phyloP scores from a whole-genome alignment of 92 coral and sea anemone species.

The Montipora capitata region DNA sequence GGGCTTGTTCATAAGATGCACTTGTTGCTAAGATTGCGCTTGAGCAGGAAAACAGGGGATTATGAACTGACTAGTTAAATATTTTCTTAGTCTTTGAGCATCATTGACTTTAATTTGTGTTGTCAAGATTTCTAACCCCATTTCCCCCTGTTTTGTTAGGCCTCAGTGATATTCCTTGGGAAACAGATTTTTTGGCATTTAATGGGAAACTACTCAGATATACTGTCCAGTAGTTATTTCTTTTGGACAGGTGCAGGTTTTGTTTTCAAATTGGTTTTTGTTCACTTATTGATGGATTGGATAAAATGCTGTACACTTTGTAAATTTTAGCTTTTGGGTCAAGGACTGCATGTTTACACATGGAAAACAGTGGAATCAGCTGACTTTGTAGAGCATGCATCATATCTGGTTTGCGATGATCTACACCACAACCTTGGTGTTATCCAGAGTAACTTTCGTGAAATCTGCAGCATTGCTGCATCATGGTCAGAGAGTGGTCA shows the following conservation, averaged over 20 bases:
- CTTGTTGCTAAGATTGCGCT: too few relatives aligned
- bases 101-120: too few relatives aligned
- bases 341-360: conserved; percentile 91
- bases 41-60: too few relatives aligned
- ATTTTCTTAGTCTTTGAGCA: too few relatives aligned
- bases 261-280: not conserved
- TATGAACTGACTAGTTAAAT: too few relatives aligned
- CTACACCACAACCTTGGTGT: conserved; percentile 94
- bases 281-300: not conserved
- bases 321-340: conserved; percentile 81
- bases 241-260: not conserved
- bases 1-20: too few relatives aligned
- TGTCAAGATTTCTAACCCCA: too few relatives aligned
- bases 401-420: conserved; percentile 96
- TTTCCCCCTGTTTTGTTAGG: too few relatives aligned
- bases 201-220: too few relatives aligned
- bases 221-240: too few relatives aligned
- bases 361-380: conserved; percentile 99
- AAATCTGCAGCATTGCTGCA: conserved; percentile 86
- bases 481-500: conserved; percentile 90
- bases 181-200: too few relatives aligned
- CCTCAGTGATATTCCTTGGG: too few relatives aligned
- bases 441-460: conserved; percentile 93
- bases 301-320: not conserved
- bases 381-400: conserved; percentile 97